Evolutionary conservation across 1,140 invertebrate species (phyloP).

Genomic region (Helicoverpa armigera): DNA sequence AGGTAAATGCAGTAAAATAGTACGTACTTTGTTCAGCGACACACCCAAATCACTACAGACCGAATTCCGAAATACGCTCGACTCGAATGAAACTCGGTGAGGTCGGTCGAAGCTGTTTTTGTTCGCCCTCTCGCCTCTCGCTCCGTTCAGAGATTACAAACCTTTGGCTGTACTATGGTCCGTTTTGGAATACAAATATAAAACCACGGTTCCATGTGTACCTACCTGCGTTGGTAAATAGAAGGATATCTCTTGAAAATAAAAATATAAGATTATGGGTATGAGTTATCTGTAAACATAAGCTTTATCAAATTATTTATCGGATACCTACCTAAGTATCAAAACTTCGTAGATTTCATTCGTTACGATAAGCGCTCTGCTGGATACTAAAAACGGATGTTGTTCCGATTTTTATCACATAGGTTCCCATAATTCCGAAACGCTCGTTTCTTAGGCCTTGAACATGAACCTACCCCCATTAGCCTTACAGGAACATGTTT

Average conservation of each 20-base stretch:
- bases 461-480: no score
- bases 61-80: conserved; percentile 78
- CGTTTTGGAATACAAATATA: background rate
- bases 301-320: background rate
- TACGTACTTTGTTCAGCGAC: conserved; percentile 78
- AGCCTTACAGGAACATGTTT: no score
- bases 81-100: conserved; percentile 64
- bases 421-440: no score
- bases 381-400: no score
- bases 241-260: background rate
- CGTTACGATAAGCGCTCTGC: background rate
- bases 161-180: conserved; percentile 57
- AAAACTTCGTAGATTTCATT: background rate
- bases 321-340: background rate
- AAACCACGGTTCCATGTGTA: background rate
- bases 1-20: conserved; percentile 50
- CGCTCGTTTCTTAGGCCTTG: no score
- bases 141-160: conserved; percentile 59
- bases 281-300: background rate
- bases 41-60: conserved; percentile 72
- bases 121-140: conserved; percentile 75
- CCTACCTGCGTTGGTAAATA: background rate
- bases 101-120: conserved; percentile 72
- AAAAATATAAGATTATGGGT: background rate
- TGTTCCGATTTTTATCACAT: no score